These are phyloP conservation scores for Talpa occidentalis DNA, from an alignment of 2,113 vertebrate species.

Conservation along the genomic window DNA sequence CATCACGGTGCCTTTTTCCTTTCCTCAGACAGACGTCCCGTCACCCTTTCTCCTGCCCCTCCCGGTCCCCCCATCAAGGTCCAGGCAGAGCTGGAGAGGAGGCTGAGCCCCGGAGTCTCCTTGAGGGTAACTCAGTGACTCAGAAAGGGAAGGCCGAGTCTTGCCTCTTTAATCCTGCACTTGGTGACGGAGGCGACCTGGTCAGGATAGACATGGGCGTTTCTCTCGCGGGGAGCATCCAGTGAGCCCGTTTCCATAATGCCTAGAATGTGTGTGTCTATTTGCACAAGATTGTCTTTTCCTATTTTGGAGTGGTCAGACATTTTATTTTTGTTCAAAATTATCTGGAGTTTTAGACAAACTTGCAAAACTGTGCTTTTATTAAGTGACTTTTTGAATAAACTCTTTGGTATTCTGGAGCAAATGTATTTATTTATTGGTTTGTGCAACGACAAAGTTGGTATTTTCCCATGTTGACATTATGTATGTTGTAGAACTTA, in stretches of 20 bases:
- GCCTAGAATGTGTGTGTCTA: conserved; percentile 85
- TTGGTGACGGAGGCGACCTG: conserved; percentile 54
- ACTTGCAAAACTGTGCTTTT: conserved; percentile 90
- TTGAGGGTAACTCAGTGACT: neutral
- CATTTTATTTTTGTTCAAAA: conserved; percentile 85
- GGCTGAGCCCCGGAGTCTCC: conserved; percentile 19
- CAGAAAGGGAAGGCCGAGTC: conserved; percentile 27
- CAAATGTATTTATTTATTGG: conserved; percentile 86
- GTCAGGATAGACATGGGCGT: conserved; percentile 59
- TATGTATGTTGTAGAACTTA: conserved; percentile 86
- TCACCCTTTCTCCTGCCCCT: neutral
- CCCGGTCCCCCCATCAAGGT: neutral
- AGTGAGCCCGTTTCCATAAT: conserved; percentile 84
- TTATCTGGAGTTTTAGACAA: conserved; percentile 88
- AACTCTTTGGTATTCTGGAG: conserved; percentile 86
- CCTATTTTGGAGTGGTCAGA: conserved; percentile 82
- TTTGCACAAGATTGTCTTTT: conserved; percentile 88
- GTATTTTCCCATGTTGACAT: conserved; percentile 87
- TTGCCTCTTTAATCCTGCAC: neutral
- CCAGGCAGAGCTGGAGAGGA: conserved; percentile 54
- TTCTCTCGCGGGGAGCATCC: conserved; percentile 74
- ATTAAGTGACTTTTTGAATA: conserved; percentile 87
- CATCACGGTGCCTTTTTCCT: conserved; percentile 83
- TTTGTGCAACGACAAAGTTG: conserved; percentile 86
- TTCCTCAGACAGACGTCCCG: conserved; percentile 45